phyloP scores from a whole-genome alignment of 1,140 invertebrate species.

The Aphelinus certus region DNA sequence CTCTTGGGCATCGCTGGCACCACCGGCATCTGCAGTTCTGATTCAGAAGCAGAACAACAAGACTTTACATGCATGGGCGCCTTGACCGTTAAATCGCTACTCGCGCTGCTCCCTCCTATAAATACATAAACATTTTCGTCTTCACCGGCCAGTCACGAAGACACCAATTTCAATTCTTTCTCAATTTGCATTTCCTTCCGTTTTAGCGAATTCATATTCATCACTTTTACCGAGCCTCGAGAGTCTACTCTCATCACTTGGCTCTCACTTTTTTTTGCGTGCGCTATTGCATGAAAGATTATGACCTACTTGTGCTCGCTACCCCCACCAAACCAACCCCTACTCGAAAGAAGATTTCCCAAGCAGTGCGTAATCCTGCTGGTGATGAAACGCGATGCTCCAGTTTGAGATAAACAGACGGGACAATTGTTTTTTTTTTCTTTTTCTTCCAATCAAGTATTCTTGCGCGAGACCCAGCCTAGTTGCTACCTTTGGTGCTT shows the following conservation, averaged over 20 bases:
- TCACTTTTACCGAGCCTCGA: background rate
- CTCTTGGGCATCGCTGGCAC: conserved; percentile 67
- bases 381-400: too few relatives aligned
- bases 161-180: background rate
- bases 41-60: conserved; percentile 63
- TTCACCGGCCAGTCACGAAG: conserved; percentile 8
- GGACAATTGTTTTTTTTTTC: too few relatives aligned
- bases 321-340: background rate
- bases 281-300: background rate
- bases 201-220: too few relatives aligned
- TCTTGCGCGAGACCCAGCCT: too few relatives aligned
- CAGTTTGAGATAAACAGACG: too few relatives aligned
- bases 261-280: background rate
- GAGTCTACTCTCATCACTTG: background rate
- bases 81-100: conserved; percentile 31
- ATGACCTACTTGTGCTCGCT: background rate
- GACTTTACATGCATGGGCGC: conserved; percentile 66
- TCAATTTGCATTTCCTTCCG: background rate
- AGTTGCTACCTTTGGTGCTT: too few relatives aligned
- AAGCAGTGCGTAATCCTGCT: too few relatives aligned
- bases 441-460: too few relatives aligned
- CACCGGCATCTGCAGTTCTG: conserved; percentile 66
- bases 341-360: conserved; percentile 6
- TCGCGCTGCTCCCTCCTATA: conserved; percentile 38
- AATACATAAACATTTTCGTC: conserved; percentile 31